Evolutionary conservation across 1,140 invertebrate genomes (phyloP).

Genomic region (Triops longicaudatus): DNA sequence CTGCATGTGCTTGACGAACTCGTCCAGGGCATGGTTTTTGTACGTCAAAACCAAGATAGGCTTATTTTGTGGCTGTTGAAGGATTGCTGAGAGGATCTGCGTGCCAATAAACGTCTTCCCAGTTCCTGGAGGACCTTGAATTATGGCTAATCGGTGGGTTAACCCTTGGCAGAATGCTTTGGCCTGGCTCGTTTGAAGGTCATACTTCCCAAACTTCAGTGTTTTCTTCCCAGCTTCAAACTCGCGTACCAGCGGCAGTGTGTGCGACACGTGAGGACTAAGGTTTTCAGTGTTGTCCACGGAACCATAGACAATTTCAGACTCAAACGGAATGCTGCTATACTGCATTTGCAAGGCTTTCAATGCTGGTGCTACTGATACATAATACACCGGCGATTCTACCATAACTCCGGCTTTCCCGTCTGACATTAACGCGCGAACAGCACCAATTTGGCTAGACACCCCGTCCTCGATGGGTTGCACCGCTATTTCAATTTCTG

Average conservation of each 20-base stretch:
- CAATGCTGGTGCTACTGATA: constrained; percentile 18
- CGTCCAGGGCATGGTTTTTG: constrained; percentile 51
- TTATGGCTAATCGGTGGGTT: constrained; percentile 35
- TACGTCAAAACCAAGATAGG: constrained; percentile 49
- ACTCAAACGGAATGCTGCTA: constrained; percentile 18
- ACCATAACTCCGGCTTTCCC: constrained; percentile 14
- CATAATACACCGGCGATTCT: constrained; percentile 24
- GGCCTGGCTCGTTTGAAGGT: constrained; percentile 9
- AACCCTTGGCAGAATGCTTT: constrained; percentile 20
- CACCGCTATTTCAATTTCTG: constrained; percentile 10
- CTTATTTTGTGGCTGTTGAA: neutral
- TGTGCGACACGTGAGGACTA: neutral
- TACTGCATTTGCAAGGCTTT: constrained; percentile 19
- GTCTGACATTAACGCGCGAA: constrained; percentile 22
- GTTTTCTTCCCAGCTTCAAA: neutral
- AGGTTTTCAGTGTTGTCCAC: neutral
- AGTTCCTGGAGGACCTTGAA: constrained; percentile 51
- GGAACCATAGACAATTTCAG: constrained; percentile 19
- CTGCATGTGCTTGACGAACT: constrained; percentile 47
- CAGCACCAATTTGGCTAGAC: neutral
- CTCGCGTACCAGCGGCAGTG: neutral
- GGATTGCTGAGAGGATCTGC: constrained; percentile 32
- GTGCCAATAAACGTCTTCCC: constrained; percentile 47
- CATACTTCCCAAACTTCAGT: neutral
- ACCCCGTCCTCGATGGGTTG: constrained; percentile 10